A percentile compares a stretch with the other conserved stretches of the same genome.
These are phyloP conservation scores for Propsilocerus akamusi DNA, from an alignment of 1,140 invertebrate species.

Conservation along the genomic window DNA sequence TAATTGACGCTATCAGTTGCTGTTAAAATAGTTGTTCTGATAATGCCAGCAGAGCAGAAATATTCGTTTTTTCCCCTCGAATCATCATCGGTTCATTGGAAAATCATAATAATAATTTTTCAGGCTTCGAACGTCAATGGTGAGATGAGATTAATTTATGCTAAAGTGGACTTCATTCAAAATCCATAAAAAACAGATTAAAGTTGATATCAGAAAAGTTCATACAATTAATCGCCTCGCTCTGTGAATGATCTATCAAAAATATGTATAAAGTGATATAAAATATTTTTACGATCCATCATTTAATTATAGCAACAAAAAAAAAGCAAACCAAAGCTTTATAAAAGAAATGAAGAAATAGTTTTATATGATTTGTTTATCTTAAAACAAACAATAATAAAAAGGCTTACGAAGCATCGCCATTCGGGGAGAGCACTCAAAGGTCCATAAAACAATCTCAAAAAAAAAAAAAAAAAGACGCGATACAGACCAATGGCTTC, in stretches of 20 bases:
- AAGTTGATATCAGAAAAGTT: not conserved
- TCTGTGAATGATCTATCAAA: not conserved
- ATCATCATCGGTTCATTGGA: no score
- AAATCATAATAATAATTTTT: not conserved
- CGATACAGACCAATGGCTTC: no score
- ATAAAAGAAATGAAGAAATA: not conserved
- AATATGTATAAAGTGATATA: constrained; percentile 1
- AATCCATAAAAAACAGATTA: not conserved
- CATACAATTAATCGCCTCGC: not conserved
- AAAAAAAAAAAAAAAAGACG: no score
- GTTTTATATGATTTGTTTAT: constrained; percentile 3
- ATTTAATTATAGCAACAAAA: not conserved
- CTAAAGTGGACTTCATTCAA: not conserved
- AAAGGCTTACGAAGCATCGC: no score
- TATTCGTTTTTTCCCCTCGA: no score
- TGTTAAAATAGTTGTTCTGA: no score
- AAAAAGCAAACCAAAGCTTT: not conserved
- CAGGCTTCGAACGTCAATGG: not conserved
- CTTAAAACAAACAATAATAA: not conserved
- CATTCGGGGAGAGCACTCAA: no score
- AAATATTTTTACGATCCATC: constrained; percentile 3
- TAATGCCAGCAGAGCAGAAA: no score
- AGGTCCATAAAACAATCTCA: no score
- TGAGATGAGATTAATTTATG: constrained; percentile 1
- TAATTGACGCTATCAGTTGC: not conserved